phyloP scores from a whole-genome alignment of 2,113 vertebrate genomes.

The Capra hircus region DNA sequence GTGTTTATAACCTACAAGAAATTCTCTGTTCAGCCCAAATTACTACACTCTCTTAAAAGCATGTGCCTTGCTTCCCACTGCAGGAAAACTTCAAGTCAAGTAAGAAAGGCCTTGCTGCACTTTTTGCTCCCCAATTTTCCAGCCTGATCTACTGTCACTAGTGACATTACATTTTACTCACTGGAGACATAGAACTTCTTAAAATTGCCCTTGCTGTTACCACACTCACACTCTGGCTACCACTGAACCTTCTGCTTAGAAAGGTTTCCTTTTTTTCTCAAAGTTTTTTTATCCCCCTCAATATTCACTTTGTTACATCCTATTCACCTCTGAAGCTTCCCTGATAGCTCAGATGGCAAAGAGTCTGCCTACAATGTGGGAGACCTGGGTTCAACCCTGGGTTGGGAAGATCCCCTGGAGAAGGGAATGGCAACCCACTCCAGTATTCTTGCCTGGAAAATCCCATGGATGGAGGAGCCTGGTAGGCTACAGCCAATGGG shows the following conservation, averaged over 20 bases:
- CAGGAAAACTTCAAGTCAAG: not conserved
- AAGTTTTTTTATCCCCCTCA: too few species aligned
- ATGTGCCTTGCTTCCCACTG: not conserved
- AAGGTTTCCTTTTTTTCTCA: not conserved
- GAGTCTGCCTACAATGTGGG: not conserved
- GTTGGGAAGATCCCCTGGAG: not conserved
- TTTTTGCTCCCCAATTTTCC: not conserved
- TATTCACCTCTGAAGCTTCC: not conserved
- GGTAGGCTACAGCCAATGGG: not conserved
- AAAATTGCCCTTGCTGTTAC: not conserved
- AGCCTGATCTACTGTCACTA: not conserved
- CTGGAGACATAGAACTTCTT: not conserved
- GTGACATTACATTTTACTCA: not conserved
- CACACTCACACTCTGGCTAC: not conserved
- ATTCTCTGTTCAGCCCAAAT: not conserved
- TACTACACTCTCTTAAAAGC: not conserved
- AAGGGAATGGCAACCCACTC: not conserved
- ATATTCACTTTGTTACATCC: not conserved
- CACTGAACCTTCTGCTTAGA: not conserved
- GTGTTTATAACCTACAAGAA: not conserved
- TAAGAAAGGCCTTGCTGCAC: not conserved
- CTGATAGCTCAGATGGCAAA: not conserved
- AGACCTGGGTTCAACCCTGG: not conserved
- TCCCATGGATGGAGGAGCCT: not conserved
- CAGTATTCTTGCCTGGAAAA: not conserved